Evolutionary conservation across 2,113 vertebrate genomes (phyloP).

Genomic region (Pangasianodon hypophthalmus): DNA sequence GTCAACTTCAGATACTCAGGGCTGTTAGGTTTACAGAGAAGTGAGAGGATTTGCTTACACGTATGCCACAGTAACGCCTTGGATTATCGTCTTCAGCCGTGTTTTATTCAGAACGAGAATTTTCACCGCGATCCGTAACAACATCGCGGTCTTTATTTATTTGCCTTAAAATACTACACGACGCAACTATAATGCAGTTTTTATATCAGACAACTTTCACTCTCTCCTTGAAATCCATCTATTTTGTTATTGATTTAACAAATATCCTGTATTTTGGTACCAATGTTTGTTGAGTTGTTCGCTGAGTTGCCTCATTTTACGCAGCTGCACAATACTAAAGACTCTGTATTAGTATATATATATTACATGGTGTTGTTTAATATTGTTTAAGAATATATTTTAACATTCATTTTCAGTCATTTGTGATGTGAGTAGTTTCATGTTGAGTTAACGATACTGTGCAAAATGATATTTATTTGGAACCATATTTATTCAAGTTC

Average conservation of each 20-base stretch:
- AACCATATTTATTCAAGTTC: not conserved
- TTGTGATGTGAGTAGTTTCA: not conserved
- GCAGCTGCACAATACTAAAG: not conserved
- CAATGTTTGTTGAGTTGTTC: not conserved
- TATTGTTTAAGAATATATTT: slow-evolving; percentile 2
- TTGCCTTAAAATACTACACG: slow-evolving; percentile 1
- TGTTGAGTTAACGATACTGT: not conserved
- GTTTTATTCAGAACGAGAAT: not conserved
- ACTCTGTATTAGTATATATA: not conserved
- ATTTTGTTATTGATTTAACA: not conserved
- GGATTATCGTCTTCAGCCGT: not conserved
- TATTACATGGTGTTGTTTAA: not conserved
- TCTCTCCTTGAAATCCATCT: not conserved
- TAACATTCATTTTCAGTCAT: not conserved
- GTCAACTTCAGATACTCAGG: slow-evolving; percentile 31
- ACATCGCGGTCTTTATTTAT: not conserved
- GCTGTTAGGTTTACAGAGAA: not conserved
- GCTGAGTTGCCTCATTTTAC: not conserved
- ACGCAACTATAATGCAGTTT: too few relatives aligned
- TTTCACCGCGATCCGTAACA: not conserved
- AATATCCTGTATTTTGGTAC: not conserved
- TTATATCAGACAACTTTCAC: not conserved
- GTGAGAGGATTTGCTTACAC: not conserved
- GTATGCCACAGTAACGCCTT: not conserved
- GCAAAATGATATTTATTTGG: not conserved